phyloP scores from a whole-genome alignment of 2,113 vertebrate genomes.

The Orthochromis indermauri region DNA sequence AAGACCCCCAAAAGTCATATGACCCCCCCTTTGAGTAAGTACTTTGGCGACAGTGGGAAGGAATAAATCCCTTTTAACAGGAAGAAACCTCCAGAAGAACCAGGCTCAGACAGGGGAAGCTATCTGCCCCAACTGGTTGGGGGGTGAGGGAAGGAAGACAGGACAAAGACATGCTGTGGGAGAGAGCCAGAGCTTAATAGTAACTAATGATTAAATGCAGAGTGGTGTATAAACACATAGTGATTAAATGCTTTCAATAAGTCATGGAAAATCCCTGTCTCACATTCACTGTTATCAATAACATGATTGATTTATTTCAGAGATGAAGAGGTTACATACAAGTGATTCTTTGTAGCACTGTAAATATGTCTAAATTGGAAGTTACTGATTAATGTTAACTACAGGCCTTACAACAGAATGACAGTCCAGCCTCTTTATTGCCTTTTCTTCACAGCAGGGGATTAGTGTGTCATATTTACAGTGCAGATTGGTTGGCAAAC shows the following conservation, averaged over 20 bases:
- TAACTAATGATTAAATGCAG: background rate
- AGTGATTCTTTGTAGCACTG: background rate
- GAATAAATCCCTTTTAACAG: background rate
- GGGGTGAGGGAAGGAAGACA: background rate
- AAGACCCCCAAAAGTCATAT: background rate
- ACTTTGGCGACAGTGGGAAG: background rate
- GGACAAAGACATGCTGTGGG: background rate
- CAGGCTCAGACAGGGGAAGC: background rate
- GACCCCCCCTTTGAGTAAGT: background rate
- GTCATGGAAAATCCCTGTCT: background rate
- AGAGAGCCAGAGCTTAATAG: background rate
- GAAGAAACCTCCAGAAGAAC: background rate
- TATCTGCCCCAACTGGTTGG: background rate
- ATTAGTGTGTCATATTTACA: background rate
- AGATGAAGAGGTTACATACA: background rate
- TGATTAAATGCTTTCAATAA: background rate
- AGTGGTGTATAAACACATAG: background rate
- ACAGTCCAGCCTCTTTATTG: background rate
- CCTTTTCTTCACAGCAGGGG: background rate
- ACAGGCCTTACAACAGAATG: background rate
- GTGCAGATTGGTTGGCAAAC: background rate
- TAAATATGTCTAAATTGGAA: background rate
- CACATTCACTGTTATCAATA: background rate
- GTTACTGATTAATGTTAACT: background rate
- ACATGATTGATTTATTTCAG: background rate